Evolutionary conservation across 1,140 invertebrate species (phyloP).

Genomic region (Euura lappo): DNA sequence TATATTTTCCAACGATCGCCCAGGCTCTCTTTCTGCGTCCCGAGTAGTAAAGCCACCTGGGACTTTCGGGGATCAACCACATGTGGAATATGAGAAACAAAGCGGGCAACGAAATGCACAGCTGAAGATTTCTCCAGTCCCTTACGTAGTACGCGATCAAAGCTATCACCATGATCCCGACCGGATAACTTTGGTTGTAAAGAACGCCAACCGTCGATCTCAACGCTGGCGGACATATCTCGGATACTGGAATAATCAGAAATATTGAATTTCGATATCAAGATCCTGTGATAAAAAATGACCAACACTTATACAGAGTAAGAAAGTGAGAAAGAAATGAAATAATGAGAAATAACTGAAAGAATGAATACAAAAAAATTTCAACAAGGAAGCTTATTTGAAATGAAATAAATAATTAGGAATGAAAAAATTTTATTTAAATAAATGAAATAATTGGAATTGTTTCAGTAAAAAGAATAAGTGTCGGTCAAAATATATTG

Average conservation of each 20-base stretch:
- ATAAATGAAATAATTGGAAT: too few species aligned
- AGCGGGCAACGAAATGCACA: constrained; percentile 58
- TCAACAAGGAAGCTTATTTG: too few species aligned
- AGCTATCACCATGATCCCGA: constrained; percentile 61
- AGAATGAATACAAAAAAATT: too few species aligned
- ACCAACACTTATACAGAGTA: too few species aligned
- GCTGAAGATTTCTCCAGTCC: constrained; percentile 60
- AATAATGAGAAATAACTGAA: too few species aligned
- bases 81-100: constrained; percentile 58
- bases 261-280: too few species aligned
- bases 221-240: constrained; percentile 63
- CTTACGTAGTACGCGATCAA: constrained; percentile 59
- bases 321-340: too few species aligned
- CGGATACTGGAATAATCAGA: constrained; percentile 59
- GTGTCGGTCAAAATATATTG: too few species aligned
- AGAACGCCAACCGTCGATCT: constrained; percentile 65
- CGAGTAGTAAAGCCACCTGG: constrained; percentile 48
- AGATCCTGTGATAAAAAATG: too few species aligned
- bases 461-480: too few species aligned
- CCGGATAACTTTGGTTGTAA: constrained; percentile 61
- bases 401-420: too few species aligned
- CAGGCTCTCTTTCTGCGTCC: constrained; percentile 39
- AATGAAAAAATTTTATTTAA: too few species aligned
- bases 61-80: constrained; percentile 55
- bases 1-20: constrained; percentile 36